Conservation (phyloP, 1,140 invertebrate species). For the Drosophila virilis region DNA sequence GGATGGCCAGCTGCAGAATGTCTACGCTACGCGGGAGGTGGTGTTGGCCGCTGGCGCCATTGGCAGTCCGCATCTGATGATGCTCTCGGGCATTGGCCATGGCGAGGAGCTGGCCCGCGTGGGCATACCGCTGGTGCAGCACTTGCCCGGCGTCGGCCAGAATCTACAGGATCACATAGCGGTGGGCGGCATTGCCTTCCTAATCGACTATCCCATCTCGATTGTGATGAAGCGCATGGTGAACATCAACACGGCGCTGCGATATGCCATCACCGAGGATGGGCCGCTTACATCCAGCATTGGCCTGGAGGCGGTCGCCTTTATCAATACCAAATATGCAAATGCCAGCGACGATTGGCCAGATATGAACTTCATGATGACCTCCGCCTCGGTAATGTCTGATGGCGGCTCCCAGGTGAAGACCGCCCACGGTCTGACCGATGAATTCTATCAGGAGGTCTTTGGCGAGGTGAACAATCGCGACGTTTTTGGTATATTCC, state of each 20-base stretch:
- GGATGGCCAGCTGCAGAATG: slow-evolving; percentile 87
- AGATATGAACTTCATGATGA: slow-evolving; percentile 94
- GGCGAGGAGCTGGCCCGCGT: slow-evolving; percentile 88
- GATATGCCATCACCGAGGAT: slow-evolving; percentile 91
- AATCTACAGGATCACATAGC: slow-evolving; percentile 95
- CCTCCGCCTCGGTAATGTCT: slow-evolving; percentile 91
- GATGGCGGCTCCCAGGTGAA: slow-evolving; percentile 89
- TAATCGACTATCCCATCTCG: slow-evolving; percentile 91
- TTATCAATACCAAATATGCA: slow-evolving; percentile 94
- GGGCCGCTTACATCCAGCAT: slow-evolving; percentile 93
- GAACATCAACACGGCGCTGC: slow-evolving; percentile 90
- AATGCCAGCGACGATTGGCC: slow-evolving; percentile 94
- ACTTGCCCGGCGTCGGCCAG: slow-evolving; percentile 91
- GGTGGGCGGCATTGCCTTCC: slow-evolving; percentile 91
- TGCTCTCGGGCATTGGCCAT: slow-evolving; percentile 94
- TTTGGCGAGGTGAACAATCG: slow-evolving; percentile 88
- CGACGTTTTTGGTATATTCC: slow-evolving; percentile 92
- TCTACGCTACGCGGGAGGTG: slow-evolving; percentile 90
- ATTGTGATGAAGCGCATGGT: slow-evolving; percentile 90
- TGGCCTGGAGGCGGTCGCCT: slow-evolving; percentile 92
- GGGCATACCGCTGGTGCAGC: slow-evolving; percentile 88
- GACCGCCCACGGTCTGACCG: slow-evolving; percentile 90
- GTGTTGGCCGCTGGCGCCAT: slow-evolving; percentile 92
- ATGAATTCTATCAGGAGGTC: slow-evolving; percentile 91
- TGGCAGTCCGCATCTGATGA: slow-evolving; percentile 91